phyloP scores from a whole-genome alignment of 37 sponge, comb jelly and placozoan species.

The Halisarca cf. caerulea region DNA sequence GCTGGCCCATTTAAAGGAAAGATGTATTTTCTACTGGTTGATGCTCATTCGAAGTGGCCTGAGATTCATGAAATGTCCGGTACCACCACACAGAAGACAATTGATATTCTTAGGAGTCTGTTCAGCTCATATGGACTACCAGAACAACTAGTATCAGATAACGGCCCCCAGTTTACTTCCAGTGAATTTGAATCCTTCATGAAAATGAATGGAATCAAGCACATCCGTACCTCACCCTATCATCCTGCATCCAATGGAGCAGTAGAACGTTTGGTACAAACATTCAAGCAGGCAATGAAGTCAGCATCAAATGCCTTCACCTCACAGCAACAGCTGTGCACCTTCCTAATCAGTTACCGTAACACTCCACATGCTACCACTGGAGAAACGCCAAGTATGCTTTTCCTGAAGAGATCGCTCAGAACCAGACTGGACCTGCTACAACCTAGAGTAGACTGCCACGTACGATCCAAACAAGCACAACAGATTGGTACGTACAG shows the following conservation, averaged over 20 bases:
- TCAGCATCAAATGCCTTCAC: not conserved
- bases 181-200: slow-evolving; percentile 38
- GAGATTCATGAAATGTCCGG: not conserved
- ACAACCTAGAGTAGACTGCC: not conserved
- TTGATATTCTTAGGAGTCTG: slow-evolving; percentile 23
- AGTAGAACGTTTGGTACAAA: slow-evolving; percentile 28
- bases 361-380: slow-evolving; percentile 40
- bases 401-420: slow-evolving; percentile 3
- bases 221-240: slow-evolving; percentile 39
- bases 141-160: slow-evolving; percentile 33
- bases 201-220: slow-evolving; percentile 26
- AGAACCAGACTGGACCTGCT: not conserved
- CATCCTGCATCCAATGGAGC: slow-evolving; percentile 20
- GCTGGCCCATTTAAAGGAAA: slow-evolving; percentile 33
- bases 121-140: slow-evolving; percentile 36
- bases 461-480: not conserved
- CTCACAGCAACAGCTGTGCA: not conserved
- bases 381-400: slow-evolving; percentile 14
- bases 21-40: not conserved
- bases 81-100: not conserved
- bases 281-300: slow-evolving; percentile 6
- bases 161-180: slow-evolving; percentile 41
- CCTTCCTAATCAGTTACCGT: slow-evolving; percentile 22
- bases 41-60: slow-evolving; percentile 19
- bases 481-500: not conserved